A percentile compares a stretch with the other conserved stretches of the same genome.
phyloP scores from a whole-genome alignment of 2,797 vertebrate species.

The Myiotriccus ornatus region DNA sequence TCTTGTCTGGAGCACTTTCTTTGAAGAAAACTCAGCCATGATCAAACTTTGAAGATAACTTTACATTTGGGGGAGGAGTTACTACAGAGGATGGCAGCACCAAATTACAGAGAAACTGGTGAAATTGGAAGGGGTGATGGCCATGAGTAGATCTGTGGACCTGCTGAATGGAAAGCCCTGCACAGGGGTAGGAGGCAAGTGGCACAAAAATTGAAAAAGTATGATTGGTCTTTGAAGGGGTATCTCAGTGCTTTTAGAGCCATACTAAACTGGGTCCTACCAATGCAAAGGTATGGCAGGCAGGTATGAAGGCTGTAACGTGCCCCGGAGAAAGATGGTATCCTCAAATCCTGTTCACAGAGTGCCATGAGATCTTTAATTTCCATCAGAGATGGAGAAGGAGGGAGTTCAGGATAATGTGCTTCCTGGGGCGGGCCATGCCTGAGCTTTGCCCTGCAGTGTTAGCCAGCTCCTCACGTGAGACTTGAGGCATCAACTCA shows the following conservation, averaged over 20 bases:
- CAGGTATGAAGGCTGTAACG: neutral
- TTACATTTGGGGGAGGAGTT: neutral
- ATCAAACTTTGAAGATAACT: neutral
- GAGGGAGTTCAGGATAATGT: neutral
- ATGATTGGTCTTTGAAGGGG: neutral
- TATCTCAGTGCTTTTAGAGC: neutral
- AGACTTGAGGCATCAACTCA: neutral
- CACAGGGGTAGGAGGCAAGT: neutral
- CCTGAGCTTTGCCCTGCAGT: neutral
- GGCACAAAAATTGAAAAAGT: neutral
- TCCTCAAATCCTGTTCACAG: neutral
- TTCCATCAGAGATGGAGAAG: neutral
- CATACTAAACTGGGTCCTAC: neutral
- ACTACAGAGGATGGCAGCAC: neutral
- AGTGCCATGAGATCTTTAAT: constrained; percentile 44
- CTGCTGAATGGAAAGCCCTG: neutral
- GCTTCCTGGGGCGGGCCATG: fast-evolving
- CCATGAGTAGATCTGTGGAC: neutral
- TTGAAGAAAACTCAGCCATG: neutral
- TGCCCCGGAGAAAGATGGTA: neutral
- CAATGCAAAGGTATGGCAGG: neutral
- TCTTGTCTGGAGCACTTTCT: neutral
- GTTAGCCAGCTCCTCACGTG: neutral
- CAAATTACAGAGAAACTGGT: neutral
- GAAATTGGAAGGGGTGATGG: neutral